These are phyloP conservation scores for Agrilus cyanescens DNA, from an alignment of 2,888 invertebrate genomes.

Conservation along the genomic window DNA sequence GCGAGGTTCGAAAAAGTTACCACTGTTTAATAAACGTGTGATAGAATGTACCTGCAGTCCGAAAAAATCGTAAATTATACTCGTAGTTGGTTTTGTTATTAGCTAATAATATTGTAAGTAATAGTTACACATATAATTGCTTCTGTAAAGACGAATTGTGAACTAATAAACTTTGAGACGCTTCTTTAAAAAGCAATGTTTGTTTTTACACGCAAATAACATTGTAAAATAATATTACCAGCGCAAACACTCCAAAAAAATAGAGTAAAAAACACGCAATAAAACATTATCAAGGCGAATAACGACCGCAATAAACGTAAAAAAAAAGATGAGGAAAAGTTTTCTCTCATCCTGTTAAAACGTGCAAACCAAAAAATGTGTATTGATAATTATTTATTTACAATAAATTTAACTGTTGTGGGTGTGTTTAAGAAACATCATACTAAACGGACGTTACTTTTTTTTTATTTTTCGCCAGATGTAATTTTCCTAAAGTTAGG, in stretches of 20 bases:
- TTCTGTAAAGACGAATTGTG: too few species aligned
- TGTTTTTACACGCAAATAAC: too few species aligned
- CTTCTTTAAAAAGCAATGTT: too few species aligned
- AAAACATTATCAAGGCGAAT: too few species aligned
- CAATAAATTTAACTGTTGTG: background rate
- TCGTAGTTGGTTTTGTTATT: slow-evolving; percentile 1
- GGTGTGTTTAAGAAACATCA: background rate
- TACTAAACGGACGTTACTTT: slow-evolving; percentile 4
- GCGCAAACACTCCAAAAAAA: background rate
- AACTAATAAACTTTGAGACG: too few species aligned
- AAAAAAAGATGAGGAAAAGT: background rate
- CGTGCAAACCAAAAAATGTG: slow-evolving; percentile 1
- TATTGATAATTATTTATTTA: background rate
- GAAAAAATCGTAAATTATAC: slow-evolving; percentile 5
- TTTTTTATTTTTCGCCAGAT: slow-evolving; percentile 52
- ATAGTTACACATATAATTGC: too few species aligned
- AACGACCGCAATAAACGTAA: too few species aligned
- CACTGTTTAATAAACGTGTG: slow-evolving; percentile 27
- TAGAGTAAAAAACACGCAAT: background rate
- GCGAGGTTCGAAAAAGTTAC: slow-evolving; percentile 14
- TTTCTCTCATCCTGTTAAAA: slow-evolving; percentile 9
- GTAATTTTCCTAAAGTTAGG: slow-evolving; percentile 70
- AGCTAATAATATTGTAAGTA: too few species aligned
- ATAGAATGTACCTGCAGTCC: slow-evolving; percentile 26
- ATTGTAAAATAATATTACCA: too few species aligned